These are phyloP conservation scores for Tympanoctomys barrerae DNA, from an alignment of 2,797 vertebrate species.

Conservation along the genomic window DNA sequence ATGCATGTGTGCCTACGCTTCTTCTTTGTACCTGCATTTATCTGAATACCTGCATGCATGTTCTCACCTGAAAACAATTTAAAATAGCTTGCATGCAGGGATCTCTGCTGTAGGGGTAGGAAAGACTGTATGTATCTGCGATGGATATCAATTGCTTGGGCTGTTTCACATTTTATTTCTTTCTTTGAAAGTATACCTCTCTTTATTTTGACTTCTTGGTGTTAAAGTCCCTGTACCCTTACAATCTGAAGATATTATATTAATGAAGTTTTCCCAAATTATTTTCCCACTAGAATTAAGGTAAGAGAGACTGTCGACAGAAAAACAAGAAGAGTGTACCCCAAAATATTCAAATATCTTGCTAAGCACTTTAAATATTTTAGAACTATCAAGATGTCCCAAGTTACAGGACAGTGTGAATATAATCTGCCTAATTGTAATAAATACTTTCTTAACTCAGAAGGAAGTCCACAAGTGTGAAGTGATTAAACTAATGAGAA, in stretches of 20 bases:
- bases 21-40: not conserved
- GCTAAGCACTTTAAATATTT: not conserved
- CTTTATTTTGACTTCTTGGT: not conserved
- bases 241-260: not conserved
- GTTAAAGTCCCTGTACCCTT: not conserved
- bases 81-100: not conserved
- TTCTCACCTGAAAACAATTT: not conserved
- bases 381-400: not conserved
- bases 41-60: not conserved
- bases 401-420: not conserved
- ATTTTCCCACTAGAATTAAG: not conserved
- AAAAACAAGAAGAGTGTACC: not conserved
- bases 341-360: conserved; percentile 28
- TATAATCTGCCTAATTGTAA: not conserved
- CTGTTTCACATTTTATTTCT: not conserved
- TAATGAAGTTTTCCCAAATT: not conserved
- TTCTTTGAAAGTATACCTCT: not conserved
- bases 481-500: not conserved
- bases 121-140: not conserved
- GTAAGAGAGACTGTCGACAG: not conserved
- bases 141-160: not conserved
- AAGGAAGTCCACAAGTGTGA: not conserved
- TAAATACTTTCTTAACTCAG: not conserved
- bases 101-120: not conserved
- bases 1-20: not conserved